Percentiles rank a stretch among this genome's conserved stretches.
These are phyloP conservation scores for Merops nubicus DNA, from an alignment of 2,113 vertebrate genomes.

Conservation along the genomic window DNA sequence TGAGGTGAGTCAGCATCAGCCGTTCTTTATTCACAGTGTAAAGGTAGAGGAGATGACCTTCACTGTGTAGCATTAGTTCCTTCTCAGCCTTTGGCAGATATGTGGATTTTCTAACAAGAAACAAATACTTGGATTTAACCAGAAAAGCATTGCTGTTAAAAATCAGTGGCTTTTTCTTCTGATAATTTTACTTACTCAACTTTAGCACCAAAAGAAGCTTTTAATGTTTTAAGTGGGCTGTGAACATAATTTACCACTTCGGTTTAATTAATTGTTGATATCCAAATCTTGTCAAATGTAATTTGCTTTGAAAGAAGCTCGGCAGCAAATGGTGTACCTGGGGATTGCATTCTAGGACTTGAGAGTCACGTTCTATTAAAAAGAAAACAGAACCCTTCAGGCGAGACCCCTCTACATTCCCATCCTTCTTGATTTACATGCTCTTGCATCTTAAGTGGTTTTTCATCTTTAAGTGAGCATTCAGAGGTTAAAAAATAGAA, in stretches of 20 bases:
- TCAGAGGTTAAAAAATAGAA: neutral
- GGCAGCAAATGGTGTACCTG: neutral
- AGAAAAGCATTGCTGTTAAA: neutral
- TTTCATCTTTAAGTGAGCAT: neutral
- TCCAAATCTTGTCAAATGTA: slow-evolving; percentile 30
- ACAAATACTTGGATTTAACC: neutral
- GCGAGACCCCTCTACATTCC: neutral
- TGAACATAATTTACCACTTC: slow-evolving; percentile 17
- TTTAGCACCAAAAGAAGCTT: neutral
- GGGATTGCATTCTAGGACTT: neutral
- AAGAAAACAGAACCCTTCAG: neutral
- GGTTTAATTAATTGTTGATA: slow-evolving; percentile 60
- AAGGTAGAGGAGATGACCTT: slow-evolving; percentile 10
- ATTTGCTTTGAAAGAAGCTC: slow-evolving; percentile 28
- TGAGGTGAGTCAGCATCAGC: slow-evolving; percentile 10
- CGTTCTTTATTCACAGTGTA: neutral
- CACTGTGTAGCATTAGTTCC: neutral
- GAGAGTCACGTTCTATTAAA: neutral
- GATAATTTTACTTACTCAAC: neutral
- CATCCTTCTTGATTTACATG: neutral
- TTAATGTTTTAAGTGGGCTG: slow-evolving; percentile 19
- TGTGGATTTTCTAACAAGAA: neutral
- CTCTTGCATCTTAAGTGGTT: neutral
- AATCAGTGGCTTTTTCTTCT: neutral
- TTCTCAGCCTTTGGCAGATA: neutral